Evolutionary conservation across 2,113 vertebrate genomes (phyloP).

Genomic region (Forbesichthys agassizii): DNA sequence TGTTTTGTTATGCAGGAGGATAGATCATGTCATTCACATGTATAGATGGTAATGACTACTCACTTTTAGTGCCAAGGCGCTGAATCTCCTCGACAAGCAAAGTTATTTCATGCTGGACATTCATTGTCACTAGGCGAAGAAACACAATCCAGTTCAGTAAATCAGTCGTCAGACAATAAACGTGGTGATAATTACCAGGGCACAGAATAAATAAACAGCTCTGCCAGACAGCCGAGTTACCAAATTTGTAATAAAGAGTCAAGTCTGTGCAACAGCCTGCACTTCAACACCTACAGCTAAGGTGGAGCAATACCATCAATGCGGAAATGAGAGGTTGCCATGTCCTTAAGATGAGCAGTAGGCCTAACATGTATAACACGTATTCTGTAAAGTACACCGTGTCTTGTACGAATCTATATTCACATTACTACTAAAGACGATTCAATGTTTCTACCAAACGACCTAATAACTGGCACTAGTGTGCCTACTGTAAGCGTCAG

Average conservation of each 20-base stretch:
- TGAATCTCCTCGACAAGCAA: slow-evolving; percentile 89
- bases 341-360: slow-evolving; percentile 16
- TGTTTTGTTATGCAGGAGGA: background rate
- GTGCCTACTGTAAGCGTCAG: slow-evolving; percentile 26
- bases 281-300: slow-evolving; percentile 12
- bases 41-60: slow-evolving; percentile 45
- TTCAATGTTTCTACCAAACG: background rate
- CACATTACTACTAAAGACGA: background rate
- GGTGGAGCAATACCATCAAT: slow-evolving; percentile 44
- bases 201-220: background rate
- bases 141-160: slow-evolving; percentile 1
- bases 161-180: background rate
- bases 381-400: background rate
- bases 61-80: slow-evolving; percentile 89
- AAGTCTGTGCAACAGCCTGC: no score
- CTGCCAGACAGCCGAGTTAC: background rate
- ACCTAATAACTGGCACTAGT: background rate
- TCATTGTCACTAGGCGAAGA: slow-evolving; percentile 78
- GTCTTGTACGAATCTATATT: background rate
- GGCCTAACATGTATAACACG: background rate
- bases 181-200: background rate
- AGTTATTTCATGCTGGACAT: slow-evolving; percentile 86
- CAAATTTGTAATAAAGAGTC: no score
- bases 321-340: slow-evolving; percentile 60
- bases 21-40: background rate